Base-by-base conservation (phyloP, 2,888 invertebrate species). In the Epinotia ramella region DNA sequence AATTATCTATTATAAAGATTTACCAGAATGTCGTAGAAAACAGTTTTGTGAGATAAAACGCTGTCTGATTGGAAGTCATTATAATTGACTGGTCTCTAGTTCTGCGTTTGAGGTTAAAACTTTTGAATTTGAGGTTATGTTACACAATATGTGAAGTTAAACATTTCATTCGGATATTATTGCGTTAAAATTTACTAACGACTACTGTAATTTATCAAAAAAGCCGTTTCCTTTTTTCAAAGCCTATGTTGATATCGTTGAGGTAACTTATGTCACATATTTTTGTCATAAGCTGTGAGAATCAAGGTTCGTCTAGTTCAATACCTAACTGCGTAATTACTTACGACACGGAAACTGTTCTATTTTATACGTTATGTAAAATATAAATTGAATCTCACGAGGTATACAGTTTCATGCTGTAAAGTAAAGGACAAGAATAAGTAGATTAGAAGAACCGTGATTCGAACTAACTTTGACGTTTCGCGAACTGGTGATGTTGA, bases 41-140 rank as follows among this genome's bases (percentile, higher is more conserved):
- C n/a, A 53, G 53, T n/a, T 53, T 53, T 5, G 13, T 13, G 49
- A 49, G 4, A 5, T 46, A 46, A 46, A 46, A 5, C 1, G 49
- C 49, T 5, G 16, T 49, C 1, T 13, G 16, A 49, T 49, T 49
- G 16, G 49, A 16, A 49, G 16, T 16, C 16, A 4, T 16, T 49
- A 16, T 16, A 49, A 16, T 49, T 49, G 49, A 49, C 16, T 49
- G 12, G 13, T 49, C 49, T 16, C 49, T 49, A 16, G 49, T 16
- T 46, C 46, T 3, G 46, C 46, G 46, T 46, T 63, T 63, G 62
- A 33, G 28, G 59, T 62, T 18, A n/a, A 28, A 28, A 18, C 64
- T 24, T 64, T 28, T 16, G 20, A 64, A 16, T 46, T 65, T 65
- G 65, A 65, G 16, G 65, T 65, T 49, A 49, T 44, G 3, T 3